Evolutionary conservation across 1,140 invertebrate genomes (phyloP), one percentile per base, ranked within the genome.

Genomic region (Euura saliciscinereae): DNA sequence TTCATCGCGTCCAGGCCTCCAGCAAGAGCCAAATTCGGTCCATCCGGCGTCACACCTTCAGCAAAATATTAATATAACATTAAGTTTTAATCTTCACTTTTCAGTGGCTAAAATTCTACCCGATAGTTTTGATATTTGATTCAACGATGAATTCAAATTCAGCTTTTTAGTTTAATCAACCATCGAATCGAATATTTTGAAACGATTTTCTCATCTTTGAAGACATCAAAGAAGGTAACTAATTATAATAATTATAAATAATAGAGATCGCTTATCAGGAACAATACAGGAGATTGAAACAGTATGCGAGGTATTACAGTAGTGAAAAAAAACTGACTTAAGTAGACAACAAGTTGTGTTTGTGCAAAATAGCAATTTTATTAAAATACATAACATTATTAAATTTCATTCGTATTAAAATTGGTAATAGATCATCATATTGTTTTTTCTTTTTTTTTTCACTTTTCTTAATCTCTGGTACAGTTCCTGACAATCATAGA

Each of bases 1-100:
- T 91, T 87, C 82, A 93, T 91, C 45, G 84, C 86, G 79, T 94
- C 94, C 46, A 94, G 83, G 66, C 89, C 89, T n/a, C 87, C 85
- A 6, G 75, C 51, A 28, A 28, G 28, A 28, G 28, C 28, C 28
- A 28, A 28, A 59, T 28, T 76, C 71, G 79, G 76, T 75, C 83
- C 84, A 81, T 90, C 90, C 75, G 88, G 51, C 3, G 3, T 82
- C 71, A 92, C 86, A 76, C 90, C 90, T 91, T 84, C 6, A 75
- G 72, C 81, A 71, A 68, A 76, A 72, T n/a, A n/a, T 59, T 3
- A 59, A n/a, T 59, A 11, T 59, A 2, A 59, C 2, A 59, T 11
- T 59, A 59, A 46, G 43, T 70, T 43, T 28, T 28, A 28, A 59
- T 59, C 51, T 59, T 59, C 51, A 59, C 3, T 59, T 59, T 59